Evolutionary conservation across 2,888 invertebrate genomes (phyloP).

Genomic region (Apotomis capreana): DNA sequence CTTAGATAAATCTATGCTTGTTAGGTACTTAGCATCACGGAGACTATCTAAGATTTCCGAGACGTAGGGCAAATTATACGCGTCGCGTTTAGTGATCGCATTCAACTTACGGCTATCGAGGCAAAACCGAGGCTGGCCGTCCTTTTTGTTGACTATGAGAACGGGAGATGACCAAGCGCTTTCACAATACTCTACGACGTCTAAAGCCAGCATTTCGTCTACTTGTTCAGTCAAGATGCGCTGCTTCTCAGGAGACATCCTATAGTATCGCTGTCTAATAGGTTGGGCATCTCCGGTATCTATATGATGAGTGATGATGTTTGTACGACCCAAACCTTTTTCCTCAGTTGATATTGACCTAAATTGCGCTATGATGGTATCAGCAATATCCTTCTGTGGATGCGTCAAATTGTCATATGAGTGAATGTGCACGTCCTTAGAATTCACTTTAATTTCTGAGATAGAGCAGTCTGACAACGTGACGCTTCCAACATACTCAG

Average conservation of each 20-base stretch:
- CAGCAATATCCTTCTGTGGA: not conserved
- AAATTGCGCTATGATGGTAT: not conserved
- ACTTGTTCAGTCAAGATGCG: no score
- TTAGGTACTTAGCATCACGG: no score
- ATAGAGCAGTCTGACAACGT: not conserved
- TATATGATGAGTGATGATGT: slow-evolving; percentile 18
- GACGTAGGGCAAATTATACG: no score
- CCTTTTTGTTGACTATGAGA: not conserved
- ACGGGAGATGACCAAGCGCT: no score
- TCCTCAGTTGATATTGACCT: slow-evolving; percentile 6
- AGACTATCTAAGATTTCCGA: no score
- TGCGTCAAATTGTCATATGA: not conserved
- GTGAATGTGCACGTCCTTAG: not conserved
- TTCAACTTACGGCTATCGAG: slow-evolving; percentile 3
- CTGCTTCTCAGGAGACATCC: no score
- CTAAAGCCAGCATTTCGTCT: no score
- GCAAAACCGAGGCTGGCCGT: slow-evolving; percentile 5
- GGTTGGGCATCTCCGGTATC: no score
- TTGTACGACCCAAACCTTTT: not conserved
- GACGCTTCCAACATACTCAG: not conserved
- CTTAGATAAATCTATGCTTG: no score
- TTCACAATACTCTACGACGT: no score
- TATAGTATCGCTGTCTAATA: no score
- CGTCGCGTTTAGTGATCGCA: no score
- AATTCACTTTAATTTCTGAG: not conserved